Evolutionary conservation across 2,888 invertebrate species (phyloP).

Genomic region (Scaptomyza cyrtandrae): DNA sequence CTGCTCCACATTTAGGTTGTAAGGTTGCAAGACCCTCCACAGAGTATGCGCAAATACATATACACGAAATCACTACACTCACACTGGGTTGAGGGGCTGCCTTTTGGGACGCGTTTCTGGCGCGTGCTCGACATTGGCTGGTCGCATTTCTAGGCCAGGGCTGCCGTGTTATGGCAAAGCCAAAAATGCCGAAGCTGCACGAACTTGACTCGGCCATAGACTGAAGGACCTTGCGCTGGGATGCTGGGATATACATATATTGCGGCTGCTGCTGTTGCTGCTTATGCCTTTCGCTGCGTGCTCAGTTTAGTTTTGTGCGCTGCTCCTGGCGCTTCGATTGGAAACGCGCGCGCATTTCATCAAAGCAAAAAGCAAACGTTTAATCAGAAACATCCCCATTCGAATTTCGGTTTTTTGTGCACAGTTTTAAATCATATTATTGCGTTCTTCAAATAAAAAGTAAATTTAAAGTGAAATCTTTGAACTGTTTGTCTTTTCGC

Average conservation of each 20-base stretch:
- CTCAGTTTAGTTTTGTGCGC: constrained; percentile 74
- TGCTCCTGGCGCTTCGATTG: constrained; percentile 55
- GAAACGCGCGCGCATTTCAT: constrained; percentile 38
- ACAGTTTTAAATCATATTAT: constrained; percentile 38
- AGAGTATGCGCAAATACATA: not conserved
- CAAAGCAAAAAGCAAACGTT: not conserved
- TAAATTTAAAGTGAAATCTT: constrained; percentile 30
- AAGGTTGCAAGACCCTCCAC: not conserved
- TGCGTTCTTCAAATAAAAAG: constrained; percentile 13
- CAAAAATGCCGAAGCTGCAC: constrained; percentile 45
- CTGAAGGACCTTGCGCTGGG: constrained; percentile 49
- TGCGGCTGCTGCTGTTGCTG: constrained; percentile 33
- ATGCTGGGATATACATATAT: constrained; percentile 34
- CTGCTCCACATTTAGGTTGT: constrained; percentile 21
- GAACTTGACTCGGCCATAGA: constrained; percentile 42
- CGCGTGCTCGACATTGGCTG: constrained; percentile 60
- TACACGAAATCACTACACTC: not conserved
- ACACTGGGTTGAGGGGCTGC: not conserved
- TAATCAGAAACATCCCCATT: constrained; percentile 10
- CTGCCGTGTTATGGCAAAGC: constrained; percentile 46
- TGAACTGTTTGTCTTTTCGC: constrained; percentile 11
- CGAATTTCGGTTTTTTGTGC: constrained; percentile 34
- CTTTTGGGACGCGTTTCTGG: constrained; percentile 27
- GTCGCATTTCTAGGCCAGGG: constrained; percentile 75
- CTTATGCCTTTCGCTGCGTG: constrained; percentile 41